Evolutionary conservation across 92 coral and sea anemone species (phyloP).

Genomic region (Galaxea fascicularis): DNA sequence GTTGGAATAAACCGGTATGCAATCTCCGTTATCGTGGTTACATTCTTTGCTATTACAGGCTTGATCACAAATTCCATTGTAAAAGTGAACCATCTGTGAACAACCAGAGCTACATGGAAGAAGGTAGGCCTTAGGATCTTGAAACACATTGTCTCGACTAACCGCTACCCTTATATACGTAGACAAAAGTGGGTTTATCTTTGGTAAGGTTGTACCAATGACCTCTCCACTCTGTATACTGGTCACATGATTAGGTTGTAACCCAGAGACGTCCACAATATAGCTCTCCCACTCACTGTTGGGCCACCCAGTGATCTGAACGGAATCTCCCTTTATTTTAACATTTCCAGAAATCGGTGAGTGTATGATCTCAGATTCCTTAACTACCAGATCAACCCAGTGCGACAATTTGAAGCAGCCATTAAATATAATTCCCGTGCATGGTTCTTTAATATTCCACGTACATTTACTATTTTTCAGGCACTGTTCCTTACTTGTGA

Average conservation of each 20-base stretch:
- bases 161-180: conserved; percentile 34
- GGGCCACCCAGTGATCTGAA: conserved; percentile 72
- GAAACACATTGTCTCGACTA: conserved; percentile 6
- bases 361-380: conserved; percentile 35
- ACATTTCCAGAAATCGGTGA: conserved; percentile 74
- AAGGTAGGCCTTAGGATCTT: conserved; percentile 50
- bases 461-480: conserved; percentile 21
- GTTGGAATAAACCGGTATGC: background rate
- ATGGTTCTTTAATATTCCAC: conserved; percentile 68
- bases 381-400: conserved; percentile 38
- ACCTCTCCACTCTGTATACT: conserved; percentile 60
- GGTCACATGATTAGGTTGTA: conserved; percentile 49
- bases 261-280: conserved; percentile 47
- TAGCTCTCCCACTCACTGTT: conserved; percentile 59
- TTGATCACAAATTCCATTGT: conserved; percentile 61
- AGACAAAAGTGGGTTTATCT: conserved; percentile 11
- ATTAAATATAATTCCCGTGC: conserved; percentile 56
- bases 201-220: conserved; percentile 40
- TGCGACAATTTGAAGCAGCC: conserved; percentile 52
- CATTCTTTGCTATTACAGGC: conserved; percentile 61
- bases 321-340: conserved; percentile 8
- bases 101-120: conserved; percentile 65
- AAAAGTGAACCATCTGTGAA: conserved; percentile 36
- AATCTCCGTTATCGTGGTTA: conserved; percentile 58
- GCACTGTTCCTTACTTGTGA: conserved; percentile 31